phyloP scores from a whole-genome alignment of 2,888 invertebrate species.

The Allophyes oxyacanthae region DNA sequence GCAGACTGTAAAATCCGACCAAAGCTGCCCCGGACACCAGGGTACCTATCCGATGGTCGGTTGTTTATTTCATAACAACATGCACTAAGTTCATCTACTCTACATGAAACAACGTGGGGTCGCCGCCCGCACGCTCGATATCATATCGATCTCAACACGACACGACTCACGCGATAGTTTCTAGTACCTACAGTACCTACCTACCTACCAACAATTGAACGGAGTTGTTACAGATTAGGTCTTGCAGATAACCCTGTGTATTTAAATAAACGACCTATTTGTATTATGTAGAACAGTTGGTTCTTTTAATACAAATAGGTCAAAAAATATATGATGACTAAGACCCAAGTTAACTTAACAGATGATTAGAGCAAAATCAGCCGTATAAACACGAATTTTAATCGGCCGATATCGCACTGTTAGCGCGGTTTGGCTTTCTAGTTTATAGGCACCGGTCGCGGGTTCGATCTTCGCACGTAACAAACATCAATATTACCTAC shows the following conservation, averaged over 20 bases:
- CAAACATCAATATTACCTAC: too few species aligned
- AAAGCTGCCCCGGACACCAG: conserved; percentile 15
- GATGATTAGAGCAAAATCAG: too few species aligned
- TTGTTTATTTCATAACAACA: conserved; percentile 31
- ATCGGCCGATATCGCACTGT: too few species aligned
- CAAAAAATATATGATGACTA: too few species aligned
- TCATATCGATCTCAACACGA: conserved; percentile 74
- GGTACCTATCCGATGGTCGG: conserved; percentile 4
- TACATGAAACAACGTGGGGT: conserved; percentile 63
- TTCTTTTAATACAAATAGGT: too few species aligned
- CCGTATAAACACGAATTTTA: too few species aligned
- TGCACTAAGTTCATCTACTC: conserved; percentile 56
- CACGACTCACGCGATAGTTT: conserved; percentile 73
- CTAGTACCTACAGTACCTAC: too few species aligned
- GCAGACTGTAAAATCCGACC: conserved; percentile 38
- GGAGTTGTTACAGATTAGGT: conserved; percentile 62
- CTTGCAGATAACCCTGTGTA: conserved; percentile 50
- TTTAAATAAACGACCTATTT: conserved; percentile 13
- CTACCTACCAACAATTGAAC: conserved; percentile 50
- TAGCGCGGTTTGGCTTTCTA: too few species aligned
- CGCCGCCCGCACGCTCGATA: conserved; percentile 73
- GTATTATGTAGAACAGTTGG: too few species aligned
- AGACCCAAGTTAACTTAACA: too few species aligned
- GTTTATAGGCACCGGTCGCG: too few species aligned
- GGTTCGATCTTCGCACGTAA: too few species aligned